phyloP scores from a whole-genome alignment of 2,797 vertebrate species.

The Artibeus jamaicensis region DNA sequence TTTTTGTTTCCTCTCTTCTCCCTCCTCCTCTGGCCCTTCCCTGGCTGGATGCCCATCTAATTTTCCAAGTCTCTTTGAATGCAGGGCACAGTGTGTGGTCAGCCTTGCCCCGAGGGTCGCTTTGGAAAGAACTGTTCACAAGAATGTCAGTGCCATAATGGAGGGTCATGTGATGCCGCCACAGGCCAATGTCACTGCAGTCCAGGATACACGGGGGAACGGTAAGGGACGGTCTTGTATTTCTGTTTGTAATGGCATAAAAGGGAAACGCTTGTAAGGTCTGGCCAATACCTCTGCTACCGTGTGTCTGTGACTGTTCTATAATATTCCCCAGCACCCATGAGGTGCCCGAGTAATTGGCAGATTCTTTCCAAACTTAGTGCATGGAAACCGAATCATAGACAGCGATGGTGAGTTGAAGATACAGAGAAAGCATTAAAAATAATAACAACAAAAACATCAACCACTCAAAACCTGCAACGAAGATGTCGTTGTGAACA shows the following conservation, averaged over 20 bases:
- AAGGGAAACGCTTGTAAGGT: background rate
- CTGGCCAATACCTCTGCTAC: background rate
- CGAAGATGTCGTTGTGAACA: background rate
- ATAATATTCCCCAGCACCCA: background rate
- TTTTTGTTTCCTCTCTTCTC: background rate
- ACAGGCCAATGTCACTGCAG: slow-evolving; percentile 92
- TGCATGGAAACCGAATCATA: background rate
- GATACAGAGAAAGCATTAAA: background rate
- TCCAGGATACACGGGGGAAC: slow-evolving; percentile 92
- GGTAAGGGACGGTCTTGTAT: slow-evolving; percentile 83
- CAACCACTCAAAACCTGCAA: background rate
- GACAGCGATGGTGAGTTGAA: background rate
- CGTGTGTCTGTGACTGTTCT: background rate
- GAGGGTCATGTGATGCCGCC: slow-evolving; percentile 88
- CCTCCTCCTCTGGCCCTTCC: background rate
- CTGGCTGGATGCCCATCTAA: slow-evolving; percentile 64
- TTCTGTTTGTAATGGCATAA: background rate
- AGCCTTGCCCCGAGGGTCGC: slow-evolving; percentile 94
- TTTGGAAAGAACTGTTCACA: slow-evolving; percentile 94
- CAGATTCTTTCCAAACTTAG: background rate
- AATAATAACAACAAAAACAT: background rate
- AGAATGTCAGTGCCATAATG: slow-evolving; percentile 98
- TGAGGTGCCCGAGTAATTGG: background rate
- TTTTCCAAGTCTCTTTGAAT: slow-evolving; percentile 75
- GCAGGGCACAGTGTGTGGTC: slow-evolving; percentile 95